Conservation (phyloP, 1,140 invertebrate species). For the Halyomorpha halys region DNA sequence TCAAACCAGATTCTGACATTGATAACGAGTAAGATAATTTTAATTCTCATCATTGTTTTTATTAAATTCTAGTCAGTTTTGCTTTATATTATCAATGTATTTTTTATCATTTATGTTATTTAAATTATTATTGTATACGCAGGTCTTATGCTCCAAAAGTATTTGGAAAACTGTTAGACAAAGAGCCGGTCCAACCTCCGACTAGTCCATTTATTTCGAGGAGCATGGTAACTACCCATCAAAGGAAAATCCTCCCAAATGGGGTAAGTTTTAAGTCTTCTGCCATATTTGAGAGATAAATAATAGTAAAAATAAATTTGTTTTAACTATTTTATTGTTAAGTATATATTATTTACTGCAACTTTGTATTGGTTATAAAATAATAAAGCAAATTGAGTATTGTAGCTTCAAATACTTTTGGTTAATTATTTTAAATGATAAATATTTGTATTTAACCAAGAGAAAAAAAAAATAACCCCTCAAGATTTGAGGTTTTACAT, state of each 20-base stretch:
- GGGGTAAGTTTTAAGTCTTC: neutral
- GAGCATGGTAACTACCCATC: neutral
- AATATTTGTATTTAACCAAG: too few species aligned
- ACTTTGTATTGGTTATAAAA: too few species aligned
- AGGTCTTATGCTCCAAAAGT: too few species aligned
- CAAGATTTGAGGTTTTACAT: too few species aligned
- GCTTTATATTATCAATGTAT: neutral
- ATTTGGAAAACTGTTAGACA: too few species aligned
- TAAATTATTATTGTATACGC: neutral
- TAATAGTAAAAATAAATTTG: neutral
- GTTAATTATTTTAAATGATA: too few species aligned
- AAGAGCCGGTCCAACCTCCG: too few species aligned
- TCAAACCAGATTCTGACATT: neutral
- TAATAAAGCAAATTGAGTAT: too few species aligned
- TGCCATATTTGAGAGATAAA: neutral
- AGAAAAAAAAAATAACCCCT: too few species aligned
- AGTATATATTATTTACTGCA: neutral
- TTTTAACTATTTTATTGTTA: neutral
- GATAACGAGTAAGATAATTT: neutral
- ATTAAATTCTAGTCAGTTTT: too few species aligned
- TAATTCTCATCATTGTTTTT: neutral
- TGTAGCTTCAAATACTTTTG: too few species aligned
- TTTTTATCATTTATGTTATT: neutral
- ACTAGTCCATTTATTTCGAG: too few species aligned
- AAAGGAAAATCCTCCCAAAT: conserved; percentile 12